A percentile compares a stretch with the other conserved stretches of the same genome.
Conservation (phyloP, 2,113 vertebrate genomes). For the Elanoides forficatus region DNA sequence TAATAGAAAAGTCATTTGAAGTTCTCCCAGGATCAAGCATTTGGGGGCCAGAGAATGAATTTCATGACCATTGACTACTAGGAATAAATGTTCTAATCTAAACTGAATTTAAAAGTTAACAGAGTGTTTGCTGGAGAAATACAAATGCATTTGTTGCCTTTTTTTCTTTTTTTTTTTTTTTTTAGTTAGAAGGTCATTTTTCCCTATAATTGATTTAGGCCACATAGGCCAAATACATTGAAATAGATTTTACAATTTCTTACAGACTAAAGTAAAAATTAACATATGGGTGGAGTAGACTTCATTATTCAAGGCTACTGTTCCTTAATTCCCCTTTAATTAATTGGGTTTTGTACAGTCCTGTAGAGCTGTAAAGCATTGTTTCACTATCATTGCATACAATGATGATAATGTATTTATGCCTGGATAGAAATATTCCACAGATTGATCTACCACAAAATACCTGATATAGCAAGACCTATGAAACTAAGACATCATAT, state of each 20-base stretch:
- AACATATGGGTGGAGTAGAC: background rate
- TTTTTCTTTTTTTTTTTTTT: too few relatives aligned
- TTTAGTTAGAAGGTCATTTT: background rate
- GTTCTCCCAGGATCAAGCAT: background rate
- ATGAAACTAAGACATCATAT: background rate
- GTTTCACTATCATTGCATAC: background rate
- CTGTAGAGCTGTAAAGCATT: background rate
- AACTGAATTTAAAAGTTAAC: background rate
- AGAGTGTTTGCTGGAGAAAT: background rate
- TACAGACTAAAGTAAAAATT: background rate
- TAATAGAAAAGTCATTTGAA: background rate
- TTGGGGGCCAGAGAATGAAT: background rate
- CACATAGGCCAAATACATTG: background rate
- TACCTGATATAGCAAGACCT: background rate
- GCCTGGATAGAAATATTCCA: background rate
- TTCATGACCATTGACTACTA: background rate
- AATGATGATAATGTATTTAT: background rate
- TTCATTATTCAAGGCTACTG: background rate
- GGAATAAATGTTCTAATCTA: background rate
- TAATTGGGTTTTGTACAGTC: background rate
- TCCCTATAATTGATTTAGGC: background rate
- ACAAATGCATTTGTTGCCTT: fast-evolving
- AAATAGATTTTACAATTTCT: background rate
- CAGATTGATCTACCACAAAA: background rate
- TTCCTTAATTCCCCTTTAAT: background rate